A percentile compares a stretch with the other conserved stretches of the same genome.
Evolutionary conservation across 2,888 invertebrate genomes (phyloP).

Genomic region (Habrosyne pyritoides): DNA sequence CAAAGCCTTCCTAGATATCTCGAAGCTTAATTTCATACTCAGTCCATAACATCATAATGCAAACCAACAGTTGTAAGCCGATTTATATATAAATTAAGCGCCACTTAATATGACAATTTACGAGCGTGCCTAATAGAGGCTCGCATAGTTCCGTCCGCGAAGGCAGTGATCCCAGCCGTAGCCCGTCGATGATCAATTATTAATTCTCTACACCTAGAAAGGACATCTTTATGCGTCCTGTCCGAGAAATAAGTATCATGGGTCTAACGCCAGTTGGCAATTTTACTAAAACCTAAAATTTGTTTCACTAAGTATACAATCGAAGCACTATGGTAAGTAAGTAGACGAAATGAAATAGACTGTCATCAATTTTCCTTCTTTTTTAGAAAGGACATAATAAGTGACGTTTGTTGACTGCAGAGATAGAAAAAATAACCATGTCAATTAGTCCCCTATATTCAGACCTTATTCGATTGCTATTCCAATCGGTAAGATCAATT

Average conservation of each 20-base stretch:
- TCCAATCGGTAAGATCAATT: too few species aligned
- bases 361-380: too few species aligned
- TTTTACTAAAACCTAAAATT: neutral
- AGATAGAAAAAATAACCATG: too few species aligned
- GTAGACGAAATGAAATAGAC: too few species aligned
- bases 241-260: slow-evolving; percentile 35
- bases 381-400: too few species aligned
- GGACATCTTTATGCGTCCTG: slow-evolving; percentile 62
- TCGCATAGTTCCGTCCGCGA: slow-evolving; percentile 33
- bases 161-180: slow-evolving; percentile 29
- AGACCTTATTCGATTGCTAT: too few species aligned
- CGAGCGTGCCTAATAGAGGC: slow-evolving; percentile 52
- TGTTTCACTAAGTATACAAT: too few species aligned
- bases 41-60: slow-evolving; percentile 53
- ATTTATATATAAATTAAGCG: slow-evolving; percentile 60
- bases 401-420: too few species aligned
- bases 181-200: slow-evolving; percentile 59
- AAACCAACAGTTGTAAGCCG: slow-evolving; percentile 58
- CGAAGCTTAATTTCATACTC: slow-evolving; percentile 55
- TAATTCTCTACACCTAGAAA: slow-evolving; percentile 53
- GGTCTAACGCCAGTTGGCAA: neutral
- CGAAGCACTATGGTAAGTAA: too few species aligned
- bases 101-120: slow-evolving; percentile 69
- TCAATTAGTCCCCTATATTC: too few species aligned
- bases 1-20: slow-evolving; percentile 26